Percentiles rank a stretch among this genome's conserved stretches.
phyloP scores from a whole-genome alignment of 2,888 invertebrate genomes.

The Drosophila multiciliata region DNA sequence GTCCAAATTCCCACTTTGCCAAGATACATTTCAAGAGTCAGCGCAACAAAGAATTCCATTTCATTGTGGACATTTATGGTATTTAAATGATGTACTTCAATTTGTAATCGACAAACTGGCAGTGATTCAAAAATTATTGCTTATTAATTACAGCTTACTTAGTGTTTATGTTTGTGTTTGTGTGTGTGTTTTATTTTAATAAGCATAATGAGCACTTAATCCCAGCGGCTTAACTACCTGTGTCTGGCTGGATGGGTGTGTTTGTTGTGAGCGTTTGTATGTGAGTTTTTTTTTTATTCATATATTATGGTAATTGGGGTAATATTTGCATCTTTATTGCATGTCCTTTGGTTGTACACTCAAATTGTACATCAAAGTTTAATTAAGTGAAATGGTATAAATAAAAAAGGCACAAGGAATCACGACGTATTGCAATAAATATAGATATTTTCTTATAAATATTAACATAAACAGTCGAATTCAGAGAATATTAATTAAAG shows the following conservation, averaged over 20 bases:
- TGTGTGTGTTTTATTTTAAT: conserved; percentile 39
- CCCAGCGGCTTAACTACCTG: conserved; percentile 7
- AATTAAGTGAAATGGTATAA: background rate
- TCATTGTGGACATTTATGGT: conserved; percentile 84
- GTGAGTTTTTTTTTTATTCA: background rate
- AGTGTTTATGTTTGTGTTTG: conserved; percentile 12
- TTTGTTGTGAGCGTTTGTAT: conserved; percentile 22
- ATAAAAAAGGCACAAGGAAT: no score
- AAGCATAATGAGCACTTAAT: conserved; percentile 33
- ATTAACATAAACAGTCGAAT: background rate
- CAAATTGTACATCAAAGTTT: background rate
- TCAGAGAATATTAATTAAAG: background rate
- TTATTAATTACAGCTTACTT: conserved; percentile 50
- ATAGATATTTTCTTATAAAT: background rate
- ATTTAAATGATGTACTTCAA: conserved; percentile 39
- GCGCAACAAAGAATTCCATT: conserved; percentile 85
- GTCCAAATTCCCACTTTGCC: conserved; percentile 81
- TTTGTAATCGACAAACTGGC: background rate
- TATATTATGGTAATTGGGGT: background rate
- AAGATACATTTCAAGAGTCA: conserved; percentile 85
- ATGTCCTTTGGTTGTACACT: background rate
- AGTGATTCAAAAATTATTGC: conserved; percentile 3
- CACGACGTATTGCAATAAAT: background rate
- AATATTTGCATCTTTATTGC: background rate
- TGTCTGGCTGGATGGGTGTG: background rate